Percentiles rank a stretch among this genome's conserved stretches.
These are phyloP conservation scores for Amphipoea lucens DNA, from an alignment of 2,888 invertebrate species.

Conservation along the genomic window DNA sequence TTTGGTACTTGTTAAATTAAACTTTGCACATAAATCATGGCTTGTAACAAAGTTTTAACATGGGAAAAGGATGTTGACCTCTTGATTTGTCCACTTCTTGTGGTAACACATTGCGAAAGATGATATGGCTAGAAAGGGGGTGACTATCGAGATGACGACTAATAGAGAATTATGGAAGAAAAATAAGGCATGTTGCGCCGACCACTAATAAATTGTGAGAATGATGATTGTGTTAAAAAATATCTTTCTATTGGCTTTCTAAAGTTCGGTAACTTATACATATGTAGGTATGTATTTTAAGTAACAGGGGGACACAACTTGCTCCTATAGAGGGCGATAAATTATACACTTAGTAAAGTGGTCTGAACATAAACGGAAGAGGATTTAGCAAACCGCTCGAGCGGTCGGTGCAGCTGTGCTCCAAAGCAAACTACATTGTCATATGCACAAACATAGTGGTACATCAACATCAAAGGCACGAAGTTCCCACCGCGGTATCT, in stretches of 20 bases:
- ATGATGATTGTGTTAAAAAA: background rate
- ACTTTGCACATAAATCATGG: slow-evolving; percentile 14
- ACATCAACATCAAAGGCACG: slow-evolving; percentile 11
- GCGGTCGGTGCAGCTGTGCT: background rate
- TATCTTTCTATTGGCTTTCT: background rate
- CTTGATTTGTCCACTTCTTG: background rate
- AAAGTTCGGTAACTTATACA: background rate
- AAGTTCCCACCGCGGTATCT: background rate
- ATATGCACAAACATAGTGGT: slow-evolving; percentile 4
- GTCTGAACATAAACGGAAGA: background rate
- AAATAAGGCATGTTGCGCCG: background rate
- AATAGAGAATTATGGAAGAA: background rate
- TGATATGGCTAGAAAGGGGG: background rate
- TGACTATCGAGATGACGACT: background rate
- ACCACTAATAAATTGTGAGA: background rate
- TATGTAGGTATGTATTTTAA: background rate
- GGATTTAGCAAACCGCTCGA: background rate
- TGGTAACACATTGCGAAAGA: background rate
- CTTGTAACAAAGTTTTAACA: slow-evolving; percentile 23
- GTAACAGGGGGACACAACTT: background rate
- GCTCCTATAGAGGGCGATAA: background rate
- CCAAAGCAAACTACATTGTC: background rate
- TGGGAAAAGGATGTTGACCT: slow-evolving; percentile 8
- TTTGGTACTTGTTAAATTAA: background rate
- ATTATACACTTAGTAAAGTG: background rate